Conservation (phyloP, 2,888 invertebrate genomes). For the Druceiella hillmani region DNA sequence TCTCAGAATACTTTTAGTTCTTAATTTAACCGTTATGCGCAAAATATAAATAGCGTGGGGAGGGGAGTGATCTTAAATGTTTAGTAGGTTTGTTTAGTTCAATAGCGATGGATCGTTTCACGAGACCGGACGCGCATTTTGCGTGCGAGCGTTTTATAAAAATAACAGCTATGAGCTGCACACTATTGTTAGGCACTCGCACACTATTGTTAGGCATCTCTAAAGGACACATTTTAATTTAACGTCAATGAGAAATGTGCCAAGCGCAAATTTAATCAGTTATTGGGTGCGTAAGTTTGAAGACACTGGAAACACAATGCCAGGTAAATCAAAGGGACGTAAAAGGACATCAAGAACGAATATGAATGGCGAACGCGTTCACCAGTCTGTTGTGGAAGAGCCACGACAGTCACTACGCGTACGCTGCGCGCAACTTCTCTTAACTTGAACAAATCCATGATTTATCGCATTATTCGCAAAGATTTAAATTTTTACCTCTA, state of each 20-base stretch:
- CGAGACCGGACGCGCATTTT: constrained; percentile 11
- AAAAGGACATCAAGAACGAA: constrained; percentile 12
- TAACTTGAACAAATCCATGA: constrained; percentile 7
- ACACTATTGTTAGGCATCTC: not conserved
- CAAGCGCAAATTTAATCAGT: constrained; percentile 7
- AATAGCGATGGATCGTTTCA: constrained; percentile 10
- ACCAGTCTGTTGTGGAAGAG: not conserved
- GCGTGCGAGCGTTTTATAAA: constrained; percentile 7
- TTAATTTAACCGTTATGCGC: constrained; percentile 4
- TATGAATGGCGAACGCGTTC: constrained; percentile 9
- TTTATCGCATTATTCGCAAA: constrained; percentile 10
- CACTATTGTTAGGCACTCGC: no score
- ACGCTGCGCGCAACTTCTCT: constrained; percentile 9
- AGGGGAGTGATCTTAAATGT: constrained; percentile 5
- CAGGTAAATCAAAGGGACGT: constrained; percentile 1
- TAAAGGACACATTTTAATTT: constrained; percentile 1
- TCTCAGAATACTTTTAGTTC: constrained; percentile 5
- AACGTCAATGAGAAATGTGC: constrained; percentile 1
- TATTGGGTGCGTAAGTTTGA: constrained; percentile 11
- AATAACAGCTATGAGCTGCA: no score
- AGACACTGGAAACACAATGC: constrained; percentile 10
- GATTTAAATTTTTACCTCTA: constrained; percentile 9
- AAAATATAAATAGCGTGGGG: constrained; percentile 2
- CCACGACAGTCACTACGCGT: constrained; percentile 1
- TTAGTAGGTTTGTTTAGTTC: constrained; percentile 10